These are phyloP conservation scores for Himalopsyche kuldschensis DNA, from an alignment of 2,888 invertebrate genomes.

Conservation along the genomic window DNA sequence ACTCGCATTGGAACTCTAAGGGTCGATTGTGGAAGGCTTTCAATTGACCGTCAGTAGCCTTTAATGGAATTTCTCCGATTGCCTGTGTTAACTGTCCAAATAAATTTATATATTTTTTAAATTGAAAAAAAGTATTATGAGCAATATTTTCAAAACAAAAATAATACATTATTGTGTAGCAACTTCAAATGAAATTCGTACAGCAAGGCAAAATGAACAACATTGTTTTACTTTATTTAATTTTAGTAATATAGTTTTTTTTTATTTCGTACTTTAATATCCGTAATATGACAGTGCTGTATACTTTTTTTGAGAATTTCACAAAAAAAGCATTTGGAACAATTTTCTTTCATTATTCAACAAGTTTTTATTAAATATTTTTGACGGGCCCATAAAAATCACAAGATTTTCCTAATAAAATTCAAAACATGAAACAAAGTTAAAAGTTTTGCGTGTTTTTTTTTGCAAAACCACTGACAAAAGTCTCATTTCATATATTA, in stretches of 20 bases:
- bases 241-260: too few relatives aligned
- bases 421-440: neutral
- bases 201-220: too few relatives aligned
- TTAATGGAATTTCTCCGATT: conserved; percentile 25
- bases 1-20: neutral
- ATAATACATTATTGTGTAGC: neutral
- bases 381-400: too few relatives aligned
- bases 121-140: neutral
- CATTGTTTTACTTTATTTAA: too few relatives aligned
- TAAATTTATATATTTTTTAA: neutral
- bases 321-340: too few relatives aligned
- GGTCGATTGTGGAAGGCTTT: conserved; percentile 12
- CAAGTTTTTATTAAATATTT: too few relatives aligned
- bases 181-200: too few relatives aligned
- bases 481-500: neutral
- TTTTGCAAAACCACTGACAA: neutral
- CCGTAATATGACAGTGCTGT: too few relatives aligned
- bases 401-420: neutral
- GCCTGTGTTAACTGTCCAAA: conserved; percentile 8
- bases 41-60: conserved; percentile 24
- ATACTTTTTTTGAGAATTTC: too few relatives aligned
- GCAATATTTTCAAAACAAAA: neutral
- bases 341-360: too few relatives aligned
- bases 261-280: too few relatives aligned
- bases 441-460: neutral